A percentile compares a stretch with the other conserved stretches of the same genome.
Conservation (phyloP, 2,113 vertebrate genomes). For the Myrmecobius fasciatus region DNA sequence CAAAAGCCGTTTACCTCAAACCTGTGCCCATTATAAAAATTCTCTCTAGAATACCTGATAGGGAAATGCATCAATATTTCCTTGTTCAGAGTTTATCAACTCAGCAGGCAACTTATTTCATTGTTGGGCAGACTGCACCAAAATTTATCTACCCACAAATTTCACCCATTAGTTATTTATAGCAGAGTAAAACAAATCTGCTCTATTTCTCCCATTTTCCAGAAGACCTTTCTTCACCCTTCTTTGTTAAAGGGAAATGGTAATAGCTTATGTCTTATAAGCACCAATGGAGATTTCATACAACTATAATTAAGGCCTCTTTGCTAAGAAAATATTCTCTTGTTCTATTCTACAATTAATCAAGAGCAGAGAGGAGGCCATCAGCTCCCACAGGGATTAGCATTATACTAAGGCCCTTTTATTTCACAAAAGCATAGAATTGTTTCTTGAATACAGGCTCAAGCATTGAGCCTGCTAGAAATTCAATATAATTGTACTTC, state of each 20-base stretch:
- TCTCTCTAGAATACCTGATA: background rate
- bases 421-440: conserved; percentile 75
- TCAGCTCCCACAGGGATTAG: conserved; percentile 64
- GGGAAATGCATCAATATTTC: background rate
- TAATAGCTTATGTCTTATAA: background rate
- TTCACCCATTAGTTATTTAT: background rate
- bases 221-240: conserved; percentile 49
- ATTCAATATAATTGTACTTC: conserved; percentile 48
- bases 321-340: conserved; percentile 53
- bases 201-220: background rate
- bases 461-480: conserved; percentile 56
- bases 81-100: background rate
- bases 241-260: conserved; percentile 56
- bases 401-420: conserved; percentile 42
- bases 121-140: background rate
- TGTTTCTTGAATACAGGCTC: conserved; percentile 67
- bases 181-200: background rate
- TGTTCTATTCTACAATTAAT: conserved; percentile 61
- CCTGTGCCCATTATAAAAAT: background rate
- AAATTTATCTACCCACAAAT: background rate
- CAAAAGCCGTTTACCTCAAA: background rate
- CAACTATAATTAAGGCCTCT: conserved; percentile 15
- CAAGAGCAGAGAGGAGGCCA: conserved; percentile 61
- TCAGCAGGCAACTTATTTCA: background rate
- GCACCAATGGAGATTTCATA: accelerated